Evolutionary conservation across 2,113 vertebrate species (phyloP), one percentile per base, ranked within the genome.

Genomic region (Neogale vison): DNA sequence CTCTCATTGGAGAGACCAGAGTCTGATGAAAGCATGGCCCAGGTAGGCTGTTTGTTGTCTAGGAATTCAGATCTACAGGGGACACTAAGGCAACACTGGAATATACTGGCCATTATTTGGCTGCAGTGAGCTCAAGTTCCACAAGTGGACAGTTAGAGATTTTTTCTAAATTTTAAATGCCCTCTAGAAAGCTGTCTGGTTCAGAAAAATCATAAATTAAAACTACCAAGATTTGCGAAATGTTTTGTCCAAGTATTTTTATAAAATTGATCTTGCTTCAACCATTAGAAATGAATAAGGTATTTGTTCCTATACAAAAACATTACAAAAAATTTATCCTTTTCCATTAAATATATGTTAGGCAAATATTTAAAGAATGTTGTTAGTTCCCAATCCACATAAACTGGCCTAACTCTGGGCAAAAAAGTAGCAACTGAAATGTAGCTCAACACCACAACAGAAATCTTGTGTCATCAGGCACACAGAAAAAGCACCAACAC

Each of bases 331-430:
- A 92, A 47, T 63, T 90, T 96, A 86, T 55, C 93, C 26, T 83
- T 87, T 95, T 86, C 74, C 31, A 86, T 90, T 90, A 92, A 90
- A 71, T 71, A 92, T 21, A 87, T 90, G 61, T 82, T 79, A 36
- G 93, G 20, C 69, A 95, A 96, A 87, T 65, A 96, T 96, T 97
- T 88, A 42, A 63, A 83, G 36, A 88, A 31, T 34, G 88, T 93
- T 79, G 83, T 57, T 31, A 79, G 36, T 72, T 91, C n/a, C 71
- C 74, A 91, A 61, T 11, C 42, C 39, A 83, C 45, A 72, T 42
- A 42, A 72, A 84, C 2, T 86, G 84, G 69, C 57, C 67, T 65
- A 76, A 82, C 26, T 34, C 55, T 36, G 34, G 29, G 45, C 17
- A 88, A 88, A 91, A 79, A 11, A 52, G 63, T 14, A 86, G 72